Conservation (phyloP, 2,888 invertebrate species). For the Leucoptera coffeella region DNA sequence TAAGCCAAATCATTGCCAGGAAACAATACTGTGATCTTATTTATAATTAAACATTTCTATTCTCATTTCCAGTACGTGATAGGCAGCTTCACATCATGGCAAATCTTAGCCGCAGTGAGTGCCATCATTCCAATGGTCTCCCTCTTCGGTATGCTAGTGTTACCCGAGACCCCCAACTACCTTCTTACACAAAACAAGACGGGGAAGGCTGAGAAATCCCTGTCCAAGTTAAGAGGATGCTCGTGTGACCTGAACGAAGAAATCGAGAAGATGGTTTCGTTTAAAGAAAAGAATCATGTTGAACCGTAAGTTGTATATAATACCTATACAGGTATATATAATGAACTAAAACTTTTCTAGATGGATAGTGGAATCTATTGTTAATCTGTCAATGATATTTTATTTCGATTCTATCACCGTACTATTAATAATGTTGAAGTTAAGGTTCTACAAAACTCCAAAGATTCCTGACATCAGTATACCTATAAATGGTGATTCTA, state of each 20-base stretch:
- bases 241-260: slow-evolving; percentile 58
- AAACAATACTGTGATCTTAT: too few species aligned
- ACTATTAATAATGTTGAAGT: too few species aligned
- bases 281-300: slow-evolving; percentile 58
- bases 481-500: too few species aligned
- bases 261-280: slow-evolving; percentile 53
- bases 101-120: slow-evolving; percentile 57
- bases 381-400: too few species aligned
- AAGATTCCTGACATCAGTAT: too few species aligned
- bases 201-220: slow-evolving; percentile 53
- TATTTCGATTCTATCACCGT: too few species aligned
- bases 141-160: slow-evolving; percentile 51
- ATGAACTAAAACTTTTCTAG: too few species aligned
- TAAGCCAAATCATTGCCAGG: too few species aligned
- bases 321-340: neutral
- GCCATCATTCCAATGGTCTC: slow-evolving; percentile 55
- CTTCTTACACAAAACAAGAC: slow-evolving; percentile 55
- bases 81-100: slow-evolving; percentile 59
- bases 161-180: slow-evolving; percentile 70
- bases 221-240: slow-evolving; percentile 54
- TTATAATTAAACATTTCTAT: too few species aligned
- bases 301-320: slow-evolving; percentile 28
- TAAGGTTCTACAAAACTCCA: too few species aligned
- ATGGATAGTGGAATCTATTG: too few species aligned
- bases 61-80: slow-evolving; percentile 46